These are phyloP conservation scores for Cassiopea xamachana DNA, from an alignment of 30 jellyfish, hydroid and myxozoan species.

Conservation along the genomic window DNA sequence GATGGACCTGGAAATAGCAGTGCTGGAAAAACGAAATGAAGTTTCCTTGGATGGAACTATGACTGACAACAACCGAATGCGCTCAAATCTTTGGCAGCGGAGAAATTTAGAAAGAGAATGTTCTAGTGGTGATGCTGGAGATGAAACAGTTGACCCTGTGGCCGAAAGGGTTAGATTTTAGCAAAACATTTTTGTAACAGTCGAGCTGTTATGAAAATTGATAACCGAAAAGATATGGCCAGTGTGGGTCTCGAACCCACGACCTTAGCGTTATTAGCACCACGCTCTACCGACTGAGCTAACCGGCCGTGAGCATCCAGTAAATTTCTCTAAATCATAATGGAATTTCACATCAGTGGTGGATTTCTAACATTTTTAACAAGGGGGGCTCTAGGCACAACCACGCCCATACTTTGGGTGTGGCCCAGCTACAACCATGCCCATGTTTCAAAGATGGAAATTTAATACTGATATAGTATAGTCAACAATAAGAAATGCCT, in stretches of 20 bases:
- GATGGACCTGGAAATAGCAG: constrained; percentile 46
- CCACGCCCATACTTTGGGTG: too few relatives aligned
- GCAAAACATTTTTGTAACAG: neutral
- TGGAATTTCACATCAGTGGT: neutral
- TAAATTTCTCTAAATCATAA: too few relatives aligned
- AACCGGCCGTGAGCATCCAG: constrained; percentile 64
- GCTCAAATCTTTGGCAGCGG: too few relatives aligned
- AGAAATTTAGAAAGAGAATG: neutral
- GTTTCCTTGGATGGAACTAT: neutral
- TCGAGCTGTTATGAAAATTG: neutral
- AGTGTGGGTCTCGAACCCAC: constrained; percentile 85
- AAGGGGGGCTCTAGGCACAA: too few relatives aligned
- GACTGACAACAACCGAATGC: too few relatives aligned
- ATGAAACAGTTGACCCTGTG: constrained; percentile 10
- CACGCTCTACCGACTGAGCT: constrained; percentile 93
- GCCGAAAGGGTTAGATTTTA: neutral
- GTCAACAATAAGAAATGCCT: too few relatives aligned
- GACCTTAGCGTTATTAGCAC: constrained; percentile 88
- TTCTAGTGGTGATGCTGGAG: constrained; percentile 18
- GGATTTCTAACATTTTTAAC: too few relatives aligned
- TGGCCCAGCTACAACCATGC: too few relatives aligned
- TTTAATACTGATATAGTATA: too few relatives aligned
- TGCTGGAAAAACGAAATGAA: neutral
- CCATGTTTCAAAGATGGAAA: too few relatives aligned
- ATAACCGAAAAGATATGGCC: constrained; percentile 32